Evolutionary conservation across 35 echinoderm and acorn worm species (phyloP).

Genomic region (Diadema setosum): DNA sequence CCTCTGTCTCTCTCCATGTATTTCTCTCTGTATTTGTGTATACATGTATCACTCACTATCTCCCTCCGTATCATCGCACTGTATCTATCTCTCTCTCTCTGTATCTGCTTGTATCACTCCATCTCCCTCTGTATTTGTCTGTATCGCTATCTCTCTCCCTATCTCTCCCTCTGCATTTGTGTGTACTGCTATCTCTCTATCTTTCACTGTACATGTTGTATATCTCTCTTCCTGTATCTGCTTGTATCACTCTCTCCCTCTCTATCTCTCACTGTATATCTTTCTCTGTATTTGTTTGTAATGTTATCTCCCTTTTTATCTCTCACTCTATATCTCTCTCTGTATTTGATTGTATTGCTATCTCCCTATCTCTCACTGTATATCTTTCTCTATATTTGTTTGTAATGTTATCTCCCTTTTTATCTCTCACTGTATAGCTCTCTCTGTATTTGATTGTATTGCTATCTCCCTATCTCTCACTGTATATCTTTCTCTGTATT

Average conservation of each 20-base stretch:
- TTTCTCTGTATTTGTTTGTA: background rate
- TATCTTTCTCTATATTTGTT: background rate
- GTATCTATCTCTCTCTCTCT: background rate
- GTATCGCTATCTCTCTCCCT: too few relatives aligned
- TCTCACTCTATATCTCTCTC: background rate
- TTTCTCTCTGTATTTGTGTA: background rate
- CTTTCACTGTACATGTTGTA: background rate
- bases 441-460: background rate
- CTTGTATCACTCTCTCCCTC: background rate
- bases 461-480: background rate
- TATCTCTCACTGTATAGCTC: background rate
- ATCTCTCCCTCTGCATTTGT: background rate
- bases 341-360: background rate
- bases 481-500: background rate
- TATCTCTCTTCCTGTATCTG: background rate
- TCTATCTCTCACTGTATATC: background rate
- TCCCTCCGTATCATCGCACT: background rate
- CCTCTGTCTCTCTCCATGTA: background rate
- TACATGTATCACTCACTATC: background rate
- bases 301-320: background rate
- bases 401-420: background rate
- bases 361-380: background rate
- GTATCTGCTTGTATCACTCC: background rate
- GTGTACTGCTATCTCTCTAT: background rate
- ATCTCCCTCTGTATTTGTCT: background rate